Conservation (phyloP, 2,113 vertebrate genomes). For the Gulo gulo region DNA sequence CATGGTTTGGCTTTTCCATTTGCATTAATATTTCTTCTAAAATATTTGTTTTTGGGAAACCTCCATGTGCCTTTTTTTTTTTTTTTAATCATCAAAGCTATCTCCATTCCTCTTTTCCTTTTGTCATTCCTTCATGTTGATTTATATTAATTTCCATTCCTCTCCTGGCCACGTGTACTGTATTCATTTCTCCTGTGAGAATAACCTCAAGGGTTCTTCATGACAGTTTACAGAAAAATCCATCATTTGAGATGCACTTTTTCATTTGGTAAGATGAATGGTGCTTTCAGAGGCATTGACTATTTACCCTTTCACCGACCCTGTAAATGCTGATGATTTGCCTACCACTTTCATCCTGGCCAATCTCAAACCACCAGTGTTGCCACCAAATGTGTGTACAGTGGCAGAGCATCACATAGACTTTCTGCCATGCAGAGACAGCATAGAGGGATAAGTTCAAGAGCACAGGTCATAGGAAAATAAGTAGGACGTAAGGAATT, state of each 20-base stretch:
- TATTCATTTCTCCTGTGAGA: slow-evolving; percentile 45
- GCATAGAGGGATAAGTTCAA: neutral
- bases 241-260: neutral
- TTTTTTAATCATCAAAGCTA: neutral
- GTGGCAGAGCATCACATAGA: neutral
- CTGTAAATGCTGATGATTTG: neutral
- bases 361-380: neutral
- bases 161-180: neutral
- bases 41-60: neutral
- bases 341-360: neutral
- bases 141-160: slow-evolving; percentile 8
- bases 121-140: neutral
- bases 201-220: neutral
- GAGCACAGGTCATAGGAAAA: neutral
- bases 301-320: neutral
- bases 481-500: neutral
- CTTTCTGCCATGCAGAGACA: neutral
- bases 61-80: neutral
- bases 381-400: neutral
- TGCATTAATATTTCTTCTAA: neutral
- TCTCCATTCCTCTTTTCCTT: neutral
- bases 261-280: slow-evolving; percentile 32
- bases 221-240: slow-evolving; percentile 42
- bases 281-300: slow-evolving; percentile 12
- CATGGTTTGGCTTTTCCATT: neutral